Conservation (phyloP, 2,113 vertebrate species). For the Miniopterus natalensis region DNA sequence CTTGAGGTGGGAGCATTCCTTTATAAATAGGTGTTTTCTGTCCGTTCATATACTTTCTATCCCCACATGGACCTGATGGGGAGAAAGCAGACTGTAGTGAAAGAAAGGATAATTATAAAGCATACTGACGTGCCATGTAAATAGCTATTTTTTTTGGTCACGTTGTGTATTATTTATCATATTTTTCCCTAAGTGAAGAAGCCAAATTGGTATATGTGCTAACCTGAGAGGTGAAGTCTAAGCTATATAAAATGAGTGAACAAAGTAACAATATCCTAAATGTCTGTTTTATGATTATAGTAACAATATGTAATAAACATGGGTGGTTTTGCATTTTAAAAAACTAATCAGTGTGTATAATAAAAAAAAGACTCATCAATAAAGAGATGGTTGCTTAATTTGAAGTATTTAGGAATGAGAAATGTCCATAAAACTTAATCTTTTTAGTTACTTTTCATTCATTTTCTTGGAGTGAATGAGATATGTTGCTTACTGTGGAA, state of each 20-base stretch:
- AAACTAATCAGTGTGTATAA: not conserved
- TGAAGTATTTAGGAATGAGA: slow-evolving; percentile 52
- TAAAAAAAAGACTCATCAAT: slow-evolving; percentile 4
- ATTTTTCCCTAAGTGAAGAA: slow-evolving; percentile 28
- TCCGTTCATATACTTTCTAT: not conserved
- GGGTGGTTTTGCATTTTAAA: not conserved
- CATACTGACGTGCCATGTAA: not conserved
- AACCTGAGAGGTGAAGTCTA: slow-evolving; percentile 43
- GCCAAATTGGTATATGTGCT: not conserved
- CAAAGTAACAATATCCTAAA: not conserved
- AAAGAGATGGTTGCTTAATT: slow-evolving; percentile 55
- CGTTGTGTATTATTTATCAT: not conserved
- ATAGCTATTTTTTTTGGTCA: not conserved
- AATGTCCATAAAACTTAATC: slow-evolving; percentile 39
- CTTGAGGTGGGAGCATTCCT: not conserved
- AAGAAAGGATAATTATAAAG: slow-evolving; percentile 3
- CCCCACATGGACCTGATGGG: not conserved
- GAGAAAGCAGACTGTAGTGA: not conserved
- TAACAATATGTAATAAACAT: not conserved
- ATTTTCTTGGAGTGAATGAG: slow-evolving; percentile 47
- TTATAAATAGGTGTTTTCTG: not conserved
- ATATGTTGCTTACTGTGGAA: slow-evolving; percentile 52
- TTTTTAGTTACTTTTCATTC: slow-evolving; percentile 50
- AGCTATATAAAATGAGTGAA: not conserved
- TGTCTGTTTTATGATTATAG: not conserved